Evolutionary conservation across 1,140 invertebrate genomes (phyloP), one percentile per base, ranked within the genome.

Genomic region (Eufriesea mexicana): DNA sequence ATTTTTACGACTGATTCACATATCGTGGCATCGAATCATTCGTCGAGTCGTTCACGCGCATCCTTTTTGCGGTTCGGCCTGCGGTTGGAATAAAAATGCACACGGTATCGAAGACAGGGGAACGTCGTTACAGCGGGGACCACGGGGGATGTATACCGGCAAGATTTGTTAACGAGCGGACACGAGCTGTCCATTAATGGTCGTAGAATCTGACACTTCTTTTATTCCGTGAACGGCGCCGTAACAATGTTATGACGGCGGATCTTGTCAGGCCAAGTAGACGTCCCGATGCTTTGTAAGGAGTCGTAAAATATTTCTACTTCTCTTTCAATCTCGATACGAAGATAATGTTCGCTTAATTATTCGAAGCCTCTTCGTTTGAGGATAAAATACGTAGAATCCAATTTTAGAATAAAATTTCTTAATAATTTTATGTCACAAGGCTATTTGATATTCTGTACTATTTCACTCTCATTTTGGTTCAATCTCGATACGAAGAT

Each of bases 1-100:
- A 85, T 80, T 90, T 91, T 91, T 90, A 91, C 84, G 89, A 68
- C 81, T 84, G 82, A 88, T 90, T 90, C 89, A 61, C 83, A 83
- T 85, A 89, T 89, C 89, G 70, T 79, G 79, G 89, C 84, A 83
- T 84, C 84, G 78, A 86, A 76, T 85, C 83, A 86, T 83, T 86
- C 80, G 76, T 73, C 42, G 84, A 62, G 79, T 67, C 55, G 66
- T 86, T 66, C 49, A 16, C 49, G 20, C 25, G 18, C 64, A 61
- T 77, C n/a, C 61, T 78, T 61, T 35, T 51, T 74, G 68, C 68
- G 85, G 51, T 55, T 61, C 73, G 47, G 35, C n/a, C 23, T 59
- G n/a, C n/a, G n/a, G 78, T 25, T 47, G 51, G 74, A 75, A 76
- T 59, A 75, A 89, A 88, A 86, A 70, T 79, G 18, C 71, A 10